Base-by-base conservation (phyloP, 2,113 vertebrate species). In the Callocephalon fimbriatum region DNA sequence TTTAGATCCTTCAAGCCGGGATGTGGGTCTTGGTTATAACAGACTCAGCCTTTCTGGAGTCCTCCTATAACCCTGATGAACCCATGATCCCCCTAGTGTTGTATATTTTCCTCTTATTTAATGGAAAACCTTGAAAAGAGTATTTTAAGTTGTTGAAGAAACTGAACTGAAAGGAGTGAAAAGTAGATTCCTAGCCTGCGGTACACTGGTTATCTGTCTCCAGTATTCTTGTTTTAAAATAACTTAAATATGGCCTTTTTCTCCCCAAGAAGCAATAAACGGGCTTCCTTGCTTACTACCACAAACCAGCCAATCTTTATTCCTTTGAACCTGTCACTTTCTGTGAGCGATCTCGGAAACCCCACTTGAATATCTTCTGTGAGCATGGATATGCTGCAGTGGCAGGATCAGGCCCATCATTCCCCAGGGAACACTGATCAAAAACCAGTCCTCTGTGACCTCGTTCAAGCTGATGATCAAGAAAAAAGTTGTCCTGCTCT, bases 281-380 rank as follows among this genome's bases (percentile, higher is more conserved):
- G 48, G 14, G 1, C 2, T 71, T 87, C 45, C 48, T 84, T 66
- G 25, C 27, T 23, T 61, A 1, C 15, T 17, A 11, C 32, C 50
- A 26, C 10, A 4, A 48, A 31, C 3, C 20, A 61, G 26, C 15
- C 15, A 8, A 1, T 23, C 68, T 78, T 61, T 83, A 53, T 68
- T 77, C 26, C 37, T n/a, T 40, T 22, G 31, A 71, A 10, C 6
- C 8, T 66, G 10, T 61, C 42, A 19, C 29, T 89, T 38, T 50
- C 37, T 63, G 17, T 23, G 47, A 20, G 25, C 0, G 0, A 13
- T 19, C 62, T 56, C 0, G 0, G 31, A 53, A 47, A 19, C 31
- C 38, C 18, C 5, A 0, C 71, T 38, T 15, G 32, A 25, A 31
- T 38, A 53, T 23, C 27, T 53, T 20, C 19, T 9, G 54, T 32